A percentile compares a stretch with the other conserved stretches of the same genome.
Evolutionary conservation across 1,140 invertebrate genomes (phyloP).

Genomic region (Drosophila nebulosa): DNA sequence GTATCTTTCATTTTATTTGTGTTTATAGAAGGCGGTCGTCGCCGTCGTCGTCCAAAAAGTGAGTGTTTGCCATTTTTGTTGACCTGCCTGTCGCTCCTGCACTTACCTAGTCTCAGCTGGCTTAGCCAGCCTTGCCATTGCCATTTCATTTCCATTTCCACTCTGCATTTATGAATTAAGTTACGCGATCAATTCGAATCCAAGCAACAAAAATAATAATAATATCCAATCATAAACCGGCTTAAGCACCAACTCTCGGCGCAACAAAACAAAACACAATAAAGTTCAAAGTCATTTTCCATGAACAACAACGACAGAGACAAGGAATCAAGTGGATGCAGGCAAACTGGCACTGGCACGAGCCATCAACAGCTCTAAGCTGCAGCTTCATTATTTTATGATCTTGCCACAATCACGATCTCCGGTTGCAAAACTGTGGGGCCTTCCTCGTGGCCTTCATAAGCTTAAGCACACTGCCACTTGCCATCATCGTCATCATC

Average conservation of each 20-base stretch:
- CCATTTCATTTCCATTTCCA: slow-evolving; percentile 17
- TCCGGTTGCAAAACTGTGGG: slow-evolving; percentile 9
- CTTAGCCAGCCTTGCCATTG: slow-evolving; percentile 14
- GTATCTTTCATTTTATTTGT: slow-evolving; percentile 20
- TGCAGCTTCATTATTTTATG: slow-evolving; percentile 36
- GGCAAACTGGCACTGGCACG: slow-evolving; percentile 30
- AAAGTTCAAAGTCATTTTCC: slow-evolving; percentile 76
- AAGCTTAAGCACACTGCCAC: slow-evolving; percentile 23
- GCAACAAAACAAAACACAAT: slow-evolving; percentile 50
- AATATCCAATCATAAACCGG: slow-evolving; percentile 40
- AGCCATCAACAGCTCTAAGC: slow-evolving; percentile 38
- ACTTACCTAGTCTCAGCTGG: background rate
- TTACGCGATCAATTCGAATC: slow-evolving; percentile 70
- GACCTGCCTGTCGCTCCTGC: slow-evolving; percentile 31
- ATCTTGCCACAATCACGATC: slow-evolving; percentile 54
- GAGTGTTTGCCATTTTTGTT: slow-evolving; percentile 61
- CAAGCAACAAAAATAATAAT: slow-evolving; percentile 26
- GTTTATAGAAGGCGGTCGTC: slow-evolving; percentile 56
- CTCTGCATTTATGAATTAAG: slow-evolving; percentile 66
- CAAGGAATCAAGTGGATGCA: slow-evolving; percentile 37
- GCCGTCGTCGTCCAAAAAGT: slow-evolving; percentile 39
- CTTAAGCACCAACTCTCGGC: slow-evolving; percentile 15
- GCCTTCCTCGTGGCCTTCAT: slow-evolving; percentile 56
- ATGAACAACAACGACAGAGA: slow-evolving; percentile 31
- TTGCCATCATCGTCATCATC: slow-evolving; percentile 24